Percentiles rank a stretch among this genome's conserved stretches.
phyloP scores from a whole-genome alignment of 2,113 vertebrate genomes.

The Scartelaos histophorus region DNA sequence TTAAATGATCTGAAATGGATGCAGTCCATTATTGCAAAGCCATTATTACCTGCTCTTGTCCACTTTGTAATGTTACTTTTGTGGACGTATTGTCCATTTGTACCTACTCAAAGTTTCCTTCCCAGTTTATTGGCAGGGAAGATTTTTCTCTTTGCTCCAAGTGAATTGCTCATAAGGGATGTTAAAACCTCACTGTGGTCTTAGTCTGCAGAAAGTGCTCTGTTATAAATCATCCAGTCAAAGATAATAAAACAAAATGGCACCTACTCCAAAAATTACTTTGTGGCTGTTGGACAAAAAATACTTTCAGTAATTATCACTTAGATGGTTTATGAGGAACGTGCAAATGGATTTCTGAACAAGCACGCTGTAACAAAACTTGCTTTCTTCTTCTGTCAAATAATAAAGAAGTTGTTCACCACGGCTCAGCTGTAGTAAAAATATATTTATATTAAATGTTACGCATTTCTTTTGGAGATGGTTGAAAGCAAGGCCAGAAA shows the following conservation, averaged over 20 bases:
- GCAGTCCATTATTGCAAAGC: neutral
- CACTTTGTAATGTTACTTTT: neutral
- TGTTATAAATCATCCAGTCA: conserved; percentile 10
- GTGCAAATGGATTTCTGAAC: neutral
- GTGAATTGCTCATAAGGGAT: conserved; percentile 1
- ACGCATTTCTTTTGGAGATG: neutral
- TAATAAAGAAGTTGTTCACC: neutral
- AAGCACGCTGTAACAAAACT: neutral
- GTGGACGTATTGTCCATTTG: neutral
- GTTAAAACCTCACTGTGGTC: neutral
- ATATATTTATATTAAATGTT: neutral
- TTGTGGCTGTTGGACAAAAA: neutral
- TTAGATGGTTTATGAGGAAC: neutral
- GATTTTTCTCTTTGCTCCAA: neutral
- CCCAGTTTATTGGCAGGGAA: neutral
- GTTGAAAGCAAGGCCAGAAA: neutral
- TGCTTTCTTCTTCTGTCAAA: neutral
- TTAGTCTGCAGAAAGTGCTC: neutral
- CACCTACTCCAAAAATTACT: neutral
- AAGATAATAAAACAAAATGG: conserved; percentile 9
- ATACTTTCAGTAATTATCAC: conserved; percentile 6
- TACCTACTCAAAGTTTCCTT: neutral
- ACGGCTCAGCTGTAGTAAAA: neutral
- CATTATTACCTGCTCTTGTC: neutral
- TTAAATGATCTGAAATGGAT: neutral